A percentile compares a stretch with the other conserved stretches of the same genome.
Conservation (phyloP, 2,797 vertebrate species). For the Aeoliscus strigatus region DNA sequence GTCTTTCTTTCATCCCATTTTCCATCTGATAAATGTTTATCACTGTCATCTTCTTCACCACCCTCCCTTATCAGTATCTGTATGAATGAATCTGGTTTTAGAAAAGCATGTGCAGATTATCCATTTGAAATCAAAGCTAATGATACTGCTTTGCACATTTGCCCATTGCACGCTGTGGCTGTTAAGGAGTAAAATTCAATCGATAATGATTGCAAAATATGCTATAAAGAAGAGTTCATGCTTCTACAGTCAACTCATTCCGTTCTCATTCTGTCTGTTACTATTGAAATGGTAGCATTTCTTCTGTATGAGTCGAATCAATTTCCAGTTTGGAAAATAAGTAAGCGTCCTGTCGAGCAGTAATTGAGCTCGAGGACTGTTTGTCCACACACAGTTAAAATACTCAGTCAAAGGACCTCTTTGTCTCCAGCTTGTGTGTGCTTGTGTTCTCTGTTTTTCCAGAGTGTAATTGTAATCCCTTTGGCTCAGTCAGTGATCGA, state of each 20-base stretch:
- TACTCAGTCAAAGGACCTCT: slow-evolving; percentile 63
- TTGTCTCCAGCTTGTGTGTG: slow-evolving; percentile 77
- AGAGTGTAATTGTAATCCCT: slow-evolving; percentile 98
- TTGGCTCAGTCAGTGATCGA: slow-evolving; percentile 93
- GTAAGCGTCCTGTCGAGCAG: slow-evolving; percentile 9
- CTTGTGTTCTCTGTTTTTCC: slow-evolving; percentile 89
- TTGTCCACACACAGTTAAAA: slow-evolving; percentile 27
- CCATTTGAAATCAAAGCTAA: slow-evolving; percentile 44
- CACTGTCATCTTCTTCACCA: slow-evolving; percentile 23
- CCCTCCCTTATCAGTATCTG: slow-evolving; percentile 25
- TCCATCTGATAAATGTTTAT: slow-evolving; percentile 18
- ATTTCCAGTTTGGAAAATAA: slow-evolving; percentile 7
- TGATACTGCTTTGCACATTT: slow-evolving; percentile 53
- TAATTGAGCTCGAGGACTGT: slow-evolving; percentile 22
- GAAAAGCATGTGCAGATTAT: slow-evolving; percentile 50
- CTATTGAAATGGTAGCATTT: slow-evolving; percentile 72
- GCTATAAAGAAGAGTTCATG: slow-evolving; percentile 32
- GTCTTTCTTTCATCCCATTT: slow-evolving; percentile 24
- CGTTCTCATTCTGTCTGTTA: slow-evolving; percentile 60
- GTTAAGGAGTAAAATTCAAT: slow-evolving; percentile 6
- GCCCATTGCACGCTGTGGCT: slow-evolving; percentile 47
- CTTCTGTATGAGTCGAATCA: slow-evolving; percentile 33
- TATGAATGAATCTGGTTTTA: slow-evolving; percentile 39
- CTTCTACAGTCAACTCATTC: slow-evolving; percentile 42
- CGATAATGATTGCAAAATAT: slow-evolving; percentile 16